Evolutionary conservation across 2,888 invertebrate genomes (phyloP).

Genomic region (Polydrusus pterygomalis): DNA sequence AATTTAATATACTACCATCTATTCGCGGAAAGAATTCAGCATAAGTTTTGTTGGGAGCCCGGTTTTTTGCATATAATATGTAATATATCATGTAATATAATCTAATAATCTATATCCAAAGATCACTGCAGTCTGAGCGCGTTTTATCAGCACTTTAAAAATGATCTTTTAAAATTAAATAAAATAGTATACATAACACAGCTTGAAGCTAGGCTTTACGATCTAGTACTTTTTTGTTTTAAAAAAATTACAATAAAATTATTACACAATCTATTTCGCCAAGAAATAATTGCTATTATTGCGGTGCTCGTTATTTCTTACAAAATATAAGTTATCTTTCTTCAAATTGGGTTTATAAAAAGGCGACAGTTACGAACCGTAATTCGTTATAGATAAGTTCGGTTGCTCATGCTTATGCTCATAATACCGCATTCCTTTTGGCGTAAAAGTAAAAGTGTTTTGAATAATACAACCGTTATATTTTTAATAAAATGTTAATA

Average conservation of each 20-base stretch:
- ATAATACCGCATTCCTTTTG: background rate
- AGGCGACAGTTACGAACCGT: background rate
- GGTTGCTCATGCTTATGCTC: background rate
- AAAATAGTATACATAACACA: too few relatives aligned
- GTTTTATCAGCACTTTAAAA: too few relatives aligned
- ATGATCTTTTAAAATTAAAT: too few relatives aligned
- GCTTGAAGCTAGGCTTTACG: too few relatives aligned
- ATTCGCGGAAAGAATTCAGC: too few relatives aligned
- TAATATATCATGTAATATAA: too few relatives aligned
- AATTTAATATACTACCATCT: background rate
- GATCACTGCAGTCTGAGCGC: too few relatives aligned
- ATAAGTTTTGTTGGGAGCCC: too few relatives aligned
- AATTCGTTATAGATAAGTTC: background rate
- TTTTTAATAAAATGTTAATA: background rate
- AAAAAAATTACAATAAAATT: too few relatives aligned
- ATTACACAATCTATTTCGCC: conserved; percentile 2
- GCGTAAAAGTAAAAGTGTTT: conserved; percentile 7
- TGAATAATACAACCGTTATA: background rate
- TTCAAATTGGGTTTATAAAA: conserved; percentile 3
- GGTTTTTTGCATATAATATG: too few relatives aligned
- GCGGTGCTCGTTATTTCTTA: background rate
- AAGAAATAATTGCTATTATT: background rate
- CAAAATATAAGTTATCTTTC: conserved; percentile 5
- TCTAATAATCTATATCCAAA: too few relatives aligned
- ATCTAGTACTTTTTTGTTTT: too few relatives aligned